Base-by-base conservation (phyloP, 2,113 vertebrate genomes). In the Bos indicus region DNA sequence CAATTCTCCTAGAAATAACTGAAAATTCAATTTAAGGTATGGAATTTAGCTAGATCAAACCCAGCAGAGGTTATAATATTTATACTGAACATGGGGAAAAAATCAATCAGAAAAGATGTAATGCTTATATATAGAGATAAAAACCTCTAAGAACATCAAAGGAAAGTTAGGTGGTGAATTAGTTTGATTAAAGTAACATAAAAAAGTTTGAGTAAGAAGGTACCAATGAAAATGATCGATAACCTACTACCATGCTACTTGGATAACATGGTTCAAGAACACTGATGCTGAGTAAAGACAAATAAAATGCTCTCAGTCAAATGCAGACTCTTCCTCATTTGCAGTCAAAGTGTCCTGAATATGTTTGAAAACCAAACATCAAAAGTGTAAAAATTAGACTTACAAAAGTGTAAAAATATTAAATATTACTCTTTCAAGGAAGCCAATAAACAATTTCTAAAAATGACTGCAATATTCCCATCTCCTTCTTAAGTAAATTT, bases 41-140 rank as follows among this genome's bases (percentile, higher is more conserved):
- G 26, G 77, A 96, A 97, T 96, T 88, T 97, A 97, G 46, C 89
- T 97, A 91, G 30, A 95, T 93, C 51, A 94, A 88, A 93, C 88
- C 30, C 77, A 96, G 43, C 2, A 67, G 83, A 85, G 48, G 19
- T 93, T 94, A 83, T 84, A 91, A 74, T 88, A 91, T 3, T 89
- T 87, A 82, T 13, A 59, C 23, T 64, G 71, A 95, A 92, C 4
- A 48, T 74, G 25, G 15, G 15, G 4, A 25, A 90, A 96, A 98
- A 93, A 91, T 96, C 81, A 96, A 64, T 97, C 51, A 74, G 81
- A 82, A 95, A 97, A 88, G 43, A 74, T 74, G 10, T 48, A 93
- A 59, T 96, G 40, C 51, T 93, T 56, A 46, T 67, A 88, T 25
- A 51, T 0, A 83, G 59, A 92, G n/a, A 93, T 88, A 95, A 8